phyloP scores from a whole-genome alignment of 2,888 invertebrate genomes.

The Pemphredon lugubris region DNA sequence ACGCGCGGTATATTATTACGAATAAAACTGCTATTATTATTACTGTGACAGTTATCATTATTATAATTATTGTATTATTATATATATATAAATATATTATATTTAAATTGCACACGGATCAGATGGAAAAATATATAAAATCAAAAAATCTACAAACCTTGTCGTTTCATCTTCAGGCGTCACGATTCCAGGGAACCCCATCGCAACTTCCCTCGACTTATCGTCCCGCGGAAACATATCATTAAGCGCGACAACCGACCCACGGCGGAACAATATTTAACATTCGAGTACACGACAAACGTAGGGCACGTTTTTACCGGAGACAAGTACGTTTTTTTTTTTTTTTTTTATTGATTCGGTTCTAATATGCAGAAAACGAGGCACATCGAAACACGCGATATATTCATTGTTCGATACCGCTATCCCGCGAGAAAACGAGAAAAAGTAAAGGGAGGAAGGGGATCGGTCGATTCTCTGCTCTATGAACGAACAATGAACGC shows the following conservation, averaged over 20 bases:
- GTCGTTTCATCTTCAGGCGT: constrained; percentile 6
- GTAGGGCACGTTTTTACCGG: no score
- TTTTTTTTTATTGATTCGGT: no score
- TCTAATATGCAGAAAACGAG: background rate
- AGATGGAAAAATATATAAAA: constrained; percentile 73
- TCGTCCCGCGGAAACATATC: no score
- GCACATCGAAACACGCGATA: background rate
- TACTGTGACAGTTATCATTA: constrained; percentile 66
- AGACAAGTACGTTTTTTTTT: no score
- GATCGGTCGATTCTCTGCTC: constrained; percentile 49
- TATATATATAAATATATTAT: constrained; percentile 69
- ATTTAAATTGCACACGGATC: constrained; percentile 75
- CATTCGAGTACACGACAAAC: no score
- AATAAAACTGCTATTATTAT: constrained; percentile 56
- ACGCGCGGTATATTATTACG: constrained; percentile 55
- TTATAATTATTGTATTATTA: constrained; percentile 66
- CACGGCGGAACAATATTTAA: background rate
- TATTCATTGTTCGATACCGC: constrained; percentile 2
- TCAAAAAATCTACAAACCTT: constrained; percentile 60
- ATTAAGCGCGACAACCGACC: no score
- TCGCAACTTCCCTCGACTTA: background rate
- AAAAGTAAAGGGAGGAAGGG: constrained; percentile 21
- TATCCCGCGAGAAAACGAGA: no score
- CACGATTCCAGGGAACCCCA: no score
- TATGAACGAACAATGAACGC: constrained; percentile 62